phyloP scores from a whole-genome alignment of 1,140 invertebrate genomes.

The Stenopsyche tienmushanensis region DNA sequence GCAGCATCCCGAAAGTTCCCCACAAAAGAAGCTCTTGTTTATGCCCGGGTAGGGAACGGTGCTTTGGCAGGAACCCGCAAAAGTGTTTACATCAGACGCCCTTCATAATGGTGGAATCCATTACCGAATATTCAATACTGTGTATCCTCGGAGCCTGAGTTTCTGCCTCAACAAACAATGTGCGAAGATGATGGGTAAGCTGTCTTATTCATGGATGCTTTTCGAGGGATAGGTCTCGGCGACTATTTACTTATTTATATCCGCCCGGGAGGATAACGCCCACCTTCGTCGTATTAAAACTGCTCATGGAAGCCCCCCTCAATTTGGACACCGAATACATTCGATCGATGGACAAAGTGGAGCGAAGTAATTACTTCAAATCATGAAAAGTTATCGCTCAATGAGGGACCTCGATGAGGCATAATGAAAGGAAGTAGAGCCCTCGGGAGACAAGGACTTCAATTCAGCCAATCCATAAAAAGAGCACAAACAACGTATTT shows the following conservation, averaged over 20 bases:
- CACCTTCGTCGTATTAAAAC: not conserved
- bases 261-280: not conserved
- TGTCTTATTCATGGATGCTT: constrained; percentile 19
- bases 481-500: too few relatives aligned
- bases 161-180: constrained; percentile 14
- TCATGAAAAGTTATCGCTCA: too few relatives aligned
- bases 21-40: too few relatives aligned
- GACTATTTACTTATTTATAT: constrained; percentile 15
- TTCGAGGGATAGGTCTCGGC: not conserved
- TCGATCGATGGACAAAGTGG: too few relatives aligned
- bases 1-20: too few relatives aligned
- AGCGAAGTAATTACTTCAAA: too few relatives aligned
- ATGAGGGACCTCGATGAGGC: too few relatives aligned
- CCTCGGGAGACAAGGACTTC: too few relatives aligned
- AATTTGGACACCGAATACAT: not conserved
- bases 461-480: too few relatives aligned
- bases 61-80: too few relatives aligned
- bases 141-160: not conserved
- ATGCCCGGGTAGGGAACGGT: too few relatives aligned
- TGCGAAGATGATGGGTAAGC: constrained; percentile 17
- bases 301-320: not conserved
- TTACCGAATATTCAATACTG: constrained; percentile 28
- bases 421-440: too few relatives aligned
- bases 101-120: constrained; percentile 25
- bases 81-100: constrained; percentile 16